Base-by-base conservation (phyloP, 2,113 vertebrate genomes). In the Corythoichthys haematopterus region DNA sequence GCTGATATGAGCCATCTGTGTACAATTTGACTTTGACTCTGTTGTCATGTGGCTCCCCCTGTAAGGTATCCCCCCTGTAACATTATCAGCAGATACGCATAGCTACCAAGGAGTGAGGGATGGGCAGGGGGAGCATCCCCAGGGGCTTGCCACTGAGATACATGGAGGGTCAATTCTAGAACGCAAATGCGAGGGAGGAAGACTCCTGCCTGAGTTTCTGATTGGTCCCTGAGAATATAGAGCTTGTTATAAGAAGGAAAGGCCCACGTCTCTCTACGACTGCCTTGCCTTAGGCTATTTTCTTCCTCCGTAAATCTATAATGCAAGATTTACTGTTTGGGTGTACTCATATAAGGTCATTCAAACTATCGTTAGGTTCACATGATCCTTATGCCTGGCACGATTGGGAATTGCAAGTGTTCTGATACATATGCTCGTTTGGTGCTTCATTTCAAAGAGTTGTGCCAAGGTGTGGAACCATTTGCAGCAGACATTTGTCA, bases 1-100 rank as follows among this genome's bases (percentile, higher is more conserved):
- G 16, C 20, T 75, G 78, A 90, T 80, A 72, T 45, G 69, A 83
- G 69, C 79, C 88, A 89, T 84, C 86, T 86, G 89, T 88, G 76
- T 70, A 80, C 80, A 77, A 77, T 79, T 77, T 77, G 64, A 72
- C 73, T 76, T 75, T 37, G 57, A 69, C 63, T 66, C 52, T 62
- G 51, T 77, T 83, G 79, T 85, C 85, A 84, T 80, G 73, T 56
- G 4, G 2, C 71, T 71, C 63, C 74, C 73, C 47, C 58, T 5
- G 58, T 37, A 74, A 81, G 76, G 73, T 53, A 78, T 74, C 77
- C 81, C 74, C 73, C 67, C 63, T 77, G 86, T 74, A 89, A 83
- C 71, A 61, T 76, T 81, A 87, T 87, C 82, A 81, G 83, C 71
- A 72, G 65, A 81, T 61, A 81, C 68, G 64, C 82, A 68, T 71